Percentiles rank a stretch among this genome's conserved stretches.
Conservation (phyloP, 1,140 invertebrate genomes). For the Ectropis grisescens region DNA sequence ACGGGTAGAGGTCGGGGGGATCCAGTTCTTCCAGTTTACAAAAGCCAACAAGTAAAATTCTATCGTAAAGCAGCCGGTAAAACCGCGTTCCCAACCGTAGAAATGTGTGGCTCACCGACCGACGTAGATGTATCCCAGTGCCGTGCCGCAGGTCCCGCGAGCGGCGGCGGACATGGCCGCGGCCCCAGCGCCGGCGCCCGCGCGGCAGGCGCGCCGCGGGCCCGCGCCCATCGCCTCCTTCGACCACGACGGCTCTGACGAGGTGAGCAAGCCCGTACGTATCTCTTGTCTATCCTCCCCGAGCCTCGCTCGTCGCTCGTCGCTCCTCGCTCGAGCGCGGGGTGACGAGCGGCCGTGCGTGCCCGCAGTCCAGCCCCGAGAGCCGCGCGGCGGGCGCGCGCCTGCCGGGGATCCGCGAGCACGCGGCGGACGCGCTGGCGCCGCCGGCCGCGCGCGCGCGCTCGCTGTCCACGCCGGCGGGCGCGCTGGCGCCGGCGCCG, state of each 20-base stretch:
- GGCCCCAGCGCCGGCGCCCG: conserved; percentile 29
- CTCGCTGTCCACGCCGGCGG: conserved; percentile 40
- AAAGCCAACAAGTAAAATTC: too few species aligned
- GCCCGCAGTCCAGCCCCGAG: conserved; percentile 71
- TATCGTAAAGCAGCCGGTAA: too few species aligned
- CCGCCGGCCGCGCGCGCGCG: too few species aligned
- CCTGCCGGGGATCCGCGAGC: conserved; percentile 79
- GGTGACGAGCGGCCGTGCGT: too few species aligned
- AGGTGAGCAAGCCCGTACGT: conserved; percentile 76
- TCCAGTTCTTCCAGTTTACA: too few species aligned
- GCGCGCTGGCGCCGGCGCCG: conserved; percentile 77
- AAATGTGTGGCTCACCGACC: too few species aligned
- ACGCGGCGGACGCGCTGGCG: conserved; percentile 38
- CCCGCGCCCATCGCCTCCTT: conserved; percentile 94
- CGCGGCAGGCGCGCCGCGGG: conserved; percentile 80
- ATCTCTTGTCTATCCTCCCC: conserved; percentile 25
- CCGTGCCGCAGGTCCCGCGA: neutral
- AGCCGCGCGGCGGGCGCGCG: conserved; percentile 70
- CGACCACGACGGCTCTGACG: conserved; percentile 87
- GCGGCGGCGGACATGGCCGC: conserved; percentile 28
- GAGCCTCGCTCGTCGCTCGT: conserved; percentile 2
- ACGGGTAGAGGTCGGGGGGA: too few species aligned
- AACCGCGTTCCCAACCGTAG: too few species aligned
- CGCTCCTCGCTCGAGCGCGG: too few species aligned
- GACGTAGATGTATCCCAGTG: neutral